These are phyloP conservation scores for Bombus pyrosoma DNA, from an alignment of 1,140 invertebrate genomes.

Conservation along the genomic window DNA sequence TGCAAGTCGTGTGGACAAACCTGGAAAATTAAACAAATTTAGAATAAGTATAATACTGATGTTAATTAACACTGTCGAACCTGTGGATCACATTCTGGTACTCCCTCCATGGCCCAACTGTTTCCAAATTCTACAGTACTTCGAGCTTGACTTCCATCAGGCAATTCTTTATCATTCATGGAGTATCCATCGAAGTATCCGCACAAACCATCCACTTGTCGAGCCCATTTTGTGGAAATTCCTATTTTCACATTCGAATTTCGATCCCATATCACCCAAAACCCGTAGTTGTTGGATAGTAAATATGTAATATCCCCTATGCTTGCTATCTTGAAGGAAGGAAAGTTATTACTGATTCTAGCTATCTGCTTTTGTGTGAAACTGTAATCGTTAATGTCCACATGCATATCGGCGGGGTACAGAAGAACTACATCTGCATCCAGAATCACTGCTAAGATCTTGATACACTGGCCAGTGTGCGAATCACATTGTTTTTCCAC, in stretches of 20 bases:
- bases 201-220: conserved; percentile 89
- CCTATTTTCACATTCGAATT: conserved; percentile 88
- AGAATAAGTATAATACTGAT: not conserved
- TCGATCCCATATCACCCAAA: conserved; percentile 88
- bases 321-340: conserved; percentile 86
- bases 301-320: conserved; percentile 88
- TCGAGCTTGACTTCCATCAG: conserved; percentile 85
- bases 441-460: conserved; percentile 84
- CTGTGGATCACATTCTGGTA: conserved; percentile 82
- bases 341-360: conserved; percentile 85
- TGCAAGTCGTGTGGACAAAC: conserved; percentile 84
- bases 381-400: conserved; percentile 86
- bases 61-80: conserved; percentile 31
- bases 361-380: conserved; percentile 87
- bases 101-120: conserved; percentile 86
- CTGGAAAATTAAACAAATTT: conserved; percentile 46
- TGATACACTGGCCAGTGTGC: conserved; percentile 81
- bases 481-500: conserved; percentile 86
- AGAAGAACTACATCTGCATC: conserved; percentile 84
- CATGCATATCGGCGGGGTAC: conserved; percentile 85
- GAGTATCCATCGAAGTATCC: conserved; percentile 88
- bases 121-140: conserved; percentile 88
- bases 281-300: conserved; percentile 87
- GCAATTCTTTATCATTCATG: conserved; percentile 87
- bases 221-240: conserved; percentile 84